Evolutionary conservation across 1,140 invertebrate species (phyloP).

Genomic region (Radopholus similis): DNA sequence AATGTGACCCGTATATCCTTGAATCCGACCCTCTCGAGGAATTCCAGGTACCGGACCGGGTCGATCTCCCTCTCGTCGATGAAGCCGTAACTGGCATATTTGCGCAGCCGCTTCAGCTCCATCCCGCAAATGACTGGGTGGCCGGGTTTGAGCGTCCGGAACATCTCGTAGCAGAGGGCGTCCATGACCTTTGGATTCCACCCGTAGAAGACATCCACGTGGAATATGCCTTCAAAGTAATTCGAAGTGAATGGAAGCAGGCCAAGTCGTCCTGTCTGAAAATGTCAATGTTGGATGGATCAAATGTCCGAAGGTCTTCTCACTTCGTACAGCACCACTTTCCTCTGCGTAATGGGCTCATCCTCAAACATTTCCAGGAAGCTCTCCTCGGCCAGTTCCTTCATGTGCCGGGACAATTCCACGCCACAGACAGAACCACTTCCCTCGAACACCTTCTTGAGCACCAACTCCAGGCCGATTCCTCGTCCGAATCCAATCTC

Average conservation of each 20-base stretch:
- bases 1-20: constrained; percentile 14
- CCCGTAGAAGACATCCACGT: constrained; percentile 39
- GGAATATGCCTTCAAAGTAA: constrained; percentile 24
- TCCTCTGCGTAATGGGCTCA: neutral
- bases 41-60: constrained; percentile 23
- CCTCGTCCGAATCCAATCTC: neutral
- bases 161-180: constrained; percentile 16
- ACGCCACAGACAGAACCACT: neutral
- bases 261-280: neutral
- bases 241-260: constrained; percentile 24
- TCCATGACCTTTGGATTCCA: constrained; percentile 5
- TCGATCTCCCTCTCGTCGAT: constrained; percentile 18
- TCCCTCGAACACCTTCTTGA: neutral
- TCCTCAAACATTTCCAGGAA: neutral
- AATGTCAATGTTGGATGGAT: neutral
- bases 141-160: constrained; percentile 18
- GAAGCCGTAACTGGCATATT: constrained; percentile 15
- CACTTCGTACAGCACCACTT: neutral
- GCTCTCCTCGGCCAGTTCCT: neutral
- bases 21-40: constrained; percentile 27
- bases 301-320: neutral
- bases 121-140: constrained; percentile 25
- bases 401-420: neutral
- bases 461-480: neutral
- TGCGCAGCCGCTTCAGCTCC: constrained; percentile 30